A percentile compares a stretch with the other conserved stretches of the same genome.
These are phyloP conservation scores for Lamellibrachia luymesi DNA, from an alignment of 1,140 invertebrate genomes.

Conservation along the genomic window DNA sequence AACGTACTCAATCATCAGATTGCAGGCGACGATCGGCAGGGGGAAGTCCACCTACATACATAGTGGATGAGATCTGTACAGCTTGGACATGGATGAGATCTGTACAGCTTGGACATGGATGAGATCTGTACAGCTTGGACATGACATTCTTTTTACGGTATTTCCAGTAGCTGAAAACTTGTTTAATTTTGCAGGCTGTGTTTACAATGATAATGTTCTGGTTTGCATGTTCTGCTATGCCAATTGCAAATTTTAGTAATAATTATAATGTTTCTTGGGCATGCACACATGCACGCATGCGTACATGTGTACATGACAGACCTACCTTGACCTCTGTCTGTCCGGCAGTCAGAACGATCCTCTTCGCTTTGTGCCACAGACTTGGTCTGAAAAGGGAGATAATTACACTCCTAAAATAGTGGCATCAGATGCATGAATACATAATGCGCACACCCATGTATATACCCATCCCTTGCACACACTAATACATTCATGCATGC, in stretches of 20 bases:
- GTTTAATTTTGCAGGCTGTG: too few species aligned
- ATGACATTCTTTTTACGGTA: too few species aligned
- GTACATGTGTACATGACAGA: not conserved
- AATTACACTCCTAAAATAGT: not conserved
- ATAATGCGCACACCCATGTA: not conserved
- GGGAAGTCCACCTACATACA: conserved; percentile 64
- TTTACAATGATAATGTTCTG: too few species aligned
- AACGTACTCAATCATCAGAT: conserved; percentile 98
- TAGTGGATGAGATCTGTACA: not conserved
- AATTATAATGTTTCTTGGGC: too few species aligned
- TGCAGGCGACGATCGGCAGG: conserved; percentile 93
- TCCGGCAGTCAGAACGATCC: conserved; percentile 80
- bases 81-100: not conserved
- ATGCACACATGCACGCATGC: too few species aligned
- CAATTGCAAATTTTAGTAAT: too few species aligned
- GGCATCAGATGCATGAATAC: not conserved
- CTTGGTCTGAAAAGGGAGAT: conserved; percentile 57
- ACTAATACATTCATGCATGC: not conserved
- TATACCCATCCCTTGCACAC: not conserved
- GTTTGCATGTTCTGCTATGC: too few species aligned
- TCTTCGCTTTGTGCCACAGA: conserved; percentile 95
- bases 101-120: not conserved
- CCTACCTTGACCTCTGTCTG: conserved; percentile 91
- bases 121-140: too few species aligned
- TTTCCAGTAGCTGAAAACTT: too few species aligned